These are phyloP conservation scores for Lates calcarifer DNA, from an alignment of 2,113 vertebrate species.

Conservation along the genomic window DNA sequence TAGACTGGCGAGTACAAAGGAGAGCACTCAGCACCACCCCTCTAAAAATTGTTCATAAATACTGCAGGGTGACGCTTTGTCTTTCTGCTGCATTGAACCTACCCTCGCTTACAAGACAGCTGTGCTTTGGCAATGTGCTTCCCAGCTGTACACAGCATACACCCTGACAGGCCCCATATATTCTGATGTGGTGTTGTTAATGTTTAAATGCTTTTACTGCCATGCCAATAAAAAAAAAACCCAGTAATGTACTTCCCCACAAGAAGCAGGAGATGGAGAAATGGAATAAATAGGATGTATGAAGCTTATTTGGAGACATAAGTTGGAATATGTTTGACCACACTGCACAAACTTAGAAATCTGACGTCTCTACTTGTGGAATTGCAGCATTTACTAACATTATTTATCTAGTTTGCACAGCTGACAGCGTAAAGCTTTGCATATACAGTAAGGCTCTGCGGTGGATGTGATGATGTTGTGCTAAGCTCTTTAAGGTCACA, in stretches of 20 bases:
- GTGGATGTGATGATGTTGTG: conserved; percentile 64
- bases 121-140: conserved; percentile 74
- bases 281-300: conserved; percentile 28
- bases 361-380: conserved; percentile 56
- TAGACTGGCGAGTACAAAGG: conserved; percentile 79
- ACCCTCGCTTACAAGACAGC: conserved; percentile 73
- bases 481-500: conserved; percentile 82
- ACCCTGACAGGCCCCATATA: conserved; percentile 77
- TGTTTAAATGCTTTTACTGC: conserved; percentile 81
- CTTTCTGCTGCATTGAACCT: conserved; percentile 72
- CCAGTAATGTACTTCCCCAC: conserved; percentile 72
- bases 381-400: conserved; percentile 58
- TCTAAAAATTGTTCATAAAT: conserved; percentile 82
- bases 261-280: conserved; percentile 58
- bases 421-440: conserved; percentile 78
- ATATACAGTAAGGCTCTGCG: conserved; percentile 40
- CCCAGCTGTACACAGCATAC: conserved; percentile 37
- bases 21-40: conserved; percentile 79
- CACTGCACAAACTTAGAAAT: conserved; percentile 45
- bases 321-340: conserved; percentile 56
- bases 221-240: conserved; percentile 67
- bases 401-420: conserved; percentile 79
- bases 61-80: conserved; percentile 83
- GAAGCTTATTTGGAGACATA: conserved; percentile 31
- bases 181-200: conserved; percentile 80